Conservation (phyloP, 2,888 invertebrate genomes). For the Acrobasis consociella region DNA sequence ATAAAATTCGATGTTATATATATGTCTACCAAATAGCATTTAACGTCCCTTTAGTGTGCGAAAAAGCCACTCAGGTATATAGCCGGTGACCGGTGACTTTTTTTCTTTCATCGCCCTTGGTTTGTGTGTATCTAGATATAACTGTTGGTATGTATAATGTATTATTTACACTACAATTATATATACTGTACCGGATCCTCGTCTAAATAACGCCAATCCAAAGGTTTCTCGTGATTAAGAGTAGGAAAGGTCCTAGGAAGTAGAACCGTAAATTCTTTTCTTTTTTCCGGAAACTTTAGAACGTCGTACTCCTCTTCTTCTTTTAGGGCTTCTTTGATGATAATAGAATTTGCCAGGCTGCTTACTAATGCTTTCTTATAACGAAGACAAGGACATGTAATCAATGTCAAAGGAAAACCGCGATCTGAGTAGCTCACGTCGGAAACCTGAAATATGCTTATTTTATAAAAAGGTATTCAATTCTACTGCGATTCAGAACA, state of each 20-base stretch:
- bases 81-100: too few species aligned
- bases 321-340: constrained; percentile 53
- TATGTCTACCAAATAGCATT: neutral
- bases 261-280: constrained; percentile 63
- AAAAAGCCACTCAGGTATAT: too few species aligned
- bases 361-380: constrained; percentile 59
- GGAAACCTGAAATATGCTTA: constrained; percentile 47
- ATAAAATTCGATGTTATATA: too few species aligned
- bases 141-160: too few species aligned
- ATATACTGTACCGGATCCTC: constrained; percentile 55
- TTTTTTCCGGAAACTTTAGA: constrained; percentile 51
- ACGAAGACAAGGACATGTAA: constrained; percentile 58
- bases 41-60: too few species aligned
- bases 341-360: constrained; percentile 51
- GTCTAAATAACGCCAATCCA: constrained; percentile 66
- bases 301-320: constrained; percentile 52
- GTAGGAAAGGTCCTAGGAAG: constrained; percentile 63
- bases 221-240: constrained; percentile 55
- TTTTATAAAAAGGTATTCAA: neutral
- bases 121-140: too few species aligned
- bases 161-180: constrained; percentile 1
- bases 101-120: too few species aligned
- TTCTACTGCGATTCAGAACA: too few species aligned
- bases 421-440: constrained; percentile 52
- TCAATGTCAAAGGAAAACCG: constrained; percentile 68